Base-by-base conservation (phyloP, 2,797 vertebrate species). In the Helarctos malayanus region DNA sequence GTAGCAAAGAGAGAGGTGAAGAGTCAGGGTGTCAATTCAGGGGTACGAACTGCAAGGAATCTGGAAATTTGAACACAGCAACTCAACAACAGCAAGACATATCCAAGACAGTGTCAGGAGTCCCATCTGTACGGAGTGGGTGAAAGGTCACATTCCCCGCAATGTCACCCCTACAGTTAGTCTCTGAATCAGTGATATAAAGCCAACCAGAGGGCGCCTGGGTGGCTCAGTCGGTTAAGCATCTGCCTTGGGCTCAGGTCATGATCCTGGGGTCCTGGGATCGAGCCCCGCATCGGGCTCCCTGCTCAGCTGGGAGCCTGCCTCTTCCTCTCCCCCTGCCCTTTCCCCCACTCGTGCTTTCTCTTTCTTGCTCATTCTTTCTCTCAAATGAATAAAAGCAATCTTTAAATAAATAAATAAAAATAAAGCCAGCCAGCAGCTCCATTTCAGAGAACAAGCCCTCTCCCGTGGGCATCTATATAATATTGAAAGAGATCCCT, bases 381-480 rank as follows among this genome's bases (percentile, higher is more conserved):
- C 29, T 65, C 61, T 65, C 15, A 16, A 63, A n/a, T n/a, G 61
- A 65, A 65, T 65, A 32, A n/a, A 65, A n/a, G n/a, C 32, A 32
- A 63, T 16, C 15, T 7, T 32, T 32, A 13, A 61, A 61, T 61
- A 13, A 27, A 63, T 63, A 2, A 14, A 14, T 63, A 63, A 63
- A 63, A 63, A 56, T 59, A 49, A 79, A 92, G 38, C 68, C 27
- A 19, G 56, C 59, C 25, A 29, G 79, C 56, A 57, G 29, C 29
- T 75, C 69, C 65, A 32, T 93, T 81, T 95, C 8, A 49, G 21
- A 86, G 57, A 94, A 65, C 11, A 63, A 71, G 57, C 49, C 83
- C 90, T 93, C 95, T 92, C 80, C 84, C 35, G n/a, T 89, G 9
- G 27, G 73, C 81, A 91, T 69, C 88, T 89, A 41, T 96, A n/a